Conservation (phyloP, 2,797 vertebrate species). For the Pterois miles region DNA sequence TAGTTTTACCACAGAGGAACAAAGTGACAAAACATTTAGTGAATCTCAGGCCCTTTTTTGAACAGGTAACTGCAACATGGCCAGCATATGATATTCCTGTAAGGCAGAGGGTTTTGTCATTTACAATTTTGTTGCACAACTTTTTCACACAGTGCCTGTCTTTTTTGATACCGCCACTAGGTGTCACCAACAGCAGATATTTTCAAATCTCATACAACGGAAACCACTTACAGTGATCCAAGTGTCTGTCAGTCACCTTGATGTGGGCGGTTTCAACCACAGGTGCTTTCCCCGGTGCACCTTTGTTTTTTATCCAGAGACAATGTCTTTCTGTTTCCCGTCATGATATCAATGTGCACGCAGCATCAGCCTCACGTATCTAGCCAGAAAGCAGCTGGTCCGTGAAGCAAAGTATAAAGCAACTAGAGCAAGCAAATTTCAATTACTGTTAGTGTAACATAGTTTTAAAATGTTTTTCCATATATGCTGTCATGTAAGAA, state of each 20-base stretch:
- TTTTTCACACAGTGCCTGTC: not conserved
- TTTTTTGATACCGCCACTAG: not conserved
- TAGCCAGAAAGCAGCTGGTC: too few species aligned
- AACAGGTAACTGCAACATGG: slow-evolving; percentile 22
- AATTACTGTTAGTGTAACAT: not conserved
- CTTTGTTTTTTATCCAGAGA: too few species aligned
- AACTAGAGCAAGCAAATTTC: too few species aligned
- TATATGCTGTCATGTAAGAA: not conserved
- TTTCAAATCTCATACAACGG: not conserved
- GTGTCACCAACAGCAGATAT: not conserved
- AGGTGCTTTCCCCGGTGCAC: too few species aligned
- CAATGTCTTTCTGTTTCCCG: too few species aligned
- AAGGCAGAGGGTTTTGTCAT: slow-evolving; percentile 6
- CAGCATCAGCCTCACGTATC: too few species aligned
- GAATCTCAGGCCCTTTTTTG: slow-evolving; percentile 44
- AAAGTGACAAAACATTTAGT: slow-evolving; percentile 1
- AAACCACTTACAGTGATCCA: too few species aligned
- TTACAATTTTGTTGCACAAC: not conserved
- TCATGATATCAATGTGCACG: too few species aligned
- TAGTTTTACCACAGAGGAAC: slow-evolving; percentile 2
- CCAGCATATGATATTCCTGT: not conserved
- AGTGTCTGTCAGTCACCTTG: too few species aligned
- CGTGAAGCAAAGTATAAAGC: too few species aligned
- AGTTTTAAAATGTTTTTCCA: not conserved
- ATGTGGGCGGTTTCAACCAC: too few species aligned